Base-by-base conservation (phyloP, 2,797 vertebrate species). In the Protosalanx chinensis region DNA sequence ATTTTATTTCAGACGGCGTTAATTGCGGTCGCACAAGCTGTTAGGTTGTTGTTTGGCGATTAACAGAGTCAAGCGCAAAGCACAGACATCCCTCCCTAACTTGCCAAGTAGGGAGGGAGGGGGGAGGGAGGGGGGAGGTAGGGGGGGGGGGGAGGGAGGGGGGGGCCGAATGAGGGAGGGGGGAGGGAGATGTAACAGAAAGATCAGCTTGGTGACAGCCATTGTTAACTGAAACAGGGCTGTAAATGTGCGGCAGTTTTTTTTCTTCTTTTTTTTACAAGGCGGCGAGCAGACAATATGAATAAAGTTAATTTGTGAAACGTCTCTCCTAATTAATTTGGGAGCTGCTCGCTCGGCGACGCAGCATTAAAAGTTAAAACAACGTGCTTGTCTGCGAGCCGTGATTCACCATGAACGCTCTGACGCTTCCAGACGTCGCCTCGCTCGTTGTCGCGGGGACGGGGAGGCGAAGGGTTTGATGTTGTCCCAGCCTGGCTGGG, bases 11-110 rank as follows among this genome's bases (percentile, higher is more conserved):
- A 86, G 87, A 83, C 82, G 62, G 82, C 79, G 80, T 91, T 93
- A 92, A 93, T 91, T 90, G 90, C 74, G 81, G 85, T 88, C 84
- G 84, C 78, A 81, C 87, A 87, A 90, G 90, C 90, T 92, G 91
- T 91, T 92, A 91, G 89, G 89, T 87, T 91, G 91, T 91, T 88
- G 77, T 83, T 85, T 89, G 82, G 84, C 86, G 79, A 91, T 90
- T 91, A 92, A 88, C 88, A 90, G 90, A 91, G 88, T 91, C 89
- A 90, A 90, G 82, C 85, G 81, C 78, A 81, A 81, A 85, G 70
- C 81, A 83, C 78, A 71, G 51, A 81, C 80, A 57, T 86, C 84
- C 85, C 84, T 81, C 74, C 76, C 79, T 81, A 82, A 71, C 77
- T 69, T 72, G 53, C 83, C 81, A 88, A 89, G 90, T 85, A 27